Conservation (phyloP, 2,888 invertebrate genomes). For the Sericinus montela region DNA sequence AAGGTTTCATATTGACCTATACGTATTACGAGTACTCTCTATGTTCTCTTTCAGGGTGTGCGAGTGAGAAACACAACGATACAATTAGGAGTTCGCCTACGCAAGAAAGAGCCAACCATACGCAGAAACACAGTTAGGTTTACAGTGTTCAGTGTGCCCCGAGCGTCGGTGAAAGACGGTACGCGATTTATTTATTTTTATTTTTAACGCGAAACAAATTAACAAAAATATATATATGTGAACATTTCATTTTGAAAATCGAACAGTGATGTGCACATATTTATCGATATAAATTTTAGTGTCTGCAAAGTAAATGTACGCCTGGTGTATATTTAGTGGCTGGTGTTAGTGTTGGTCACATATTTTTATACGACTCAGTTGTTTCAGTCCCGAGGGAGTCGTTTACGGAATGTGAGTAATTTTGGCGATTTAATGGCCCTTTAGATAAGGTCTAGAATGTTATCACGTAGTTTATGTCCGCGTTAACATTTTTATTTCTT, state of each 20-base stretch:
- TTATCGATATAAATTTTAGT: background rate
- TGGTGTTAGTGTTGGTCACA: slow-evolving; percentile 24
- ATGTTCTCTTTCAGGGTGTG: slow-evolving; percentile 61
- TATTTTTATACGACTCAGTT: slow-evolving; percentile 21
- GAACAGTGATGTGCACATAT: slow-evolving; percentile 21
- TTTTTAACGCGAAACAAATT: slow-evolving; percentile 38
- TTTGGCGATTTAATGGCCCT: slow-evolving; percentile 27
- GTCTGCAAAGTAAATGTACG: slow-evolving; percentile 12
- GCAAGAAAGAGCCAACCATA: slow-evolving; percentile 46
- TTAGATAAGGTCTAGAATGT: slow-evolving; percentile 22
- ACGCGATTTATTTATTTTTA: slow-evolving; percentile 30
- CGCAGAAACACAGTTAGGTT: slow-evolving; percentile 52
- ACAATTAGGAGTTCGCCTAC: slow-evolving; percentile 27
- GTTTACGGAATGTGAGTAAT: slow-evolving; percentile 39
- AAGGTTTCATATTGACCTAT: slow-evolving; percentile 79
- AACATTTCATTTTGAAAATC: slow-evolving; percentile 26
- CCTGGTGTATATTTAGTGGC: slow-evolving; percentile 20
- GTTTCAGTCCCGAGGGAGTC: slow-evolving; percentile 26
- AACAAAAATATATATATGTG: slow-evolving; percentile 24
- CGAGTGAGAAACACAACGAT: slow-evolving; percentile 42
- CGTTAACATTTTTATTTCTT: slow-evolving; percentile 1
- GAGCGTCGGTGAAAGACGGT: slow-evolving; percentile 55
- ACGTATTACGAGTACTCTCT: slow-evolving; percentile 73
- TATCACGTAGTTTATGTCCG: slow-evolving; percentile 5
- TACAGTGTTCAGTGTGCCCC: slow-evolving; percentile 63